Evolutionary conservation across 2,888 invertebrate species (phyloP), one percentile per base, ranked within the genome.

Genomic region (Spicauda simplicius): DNA sequence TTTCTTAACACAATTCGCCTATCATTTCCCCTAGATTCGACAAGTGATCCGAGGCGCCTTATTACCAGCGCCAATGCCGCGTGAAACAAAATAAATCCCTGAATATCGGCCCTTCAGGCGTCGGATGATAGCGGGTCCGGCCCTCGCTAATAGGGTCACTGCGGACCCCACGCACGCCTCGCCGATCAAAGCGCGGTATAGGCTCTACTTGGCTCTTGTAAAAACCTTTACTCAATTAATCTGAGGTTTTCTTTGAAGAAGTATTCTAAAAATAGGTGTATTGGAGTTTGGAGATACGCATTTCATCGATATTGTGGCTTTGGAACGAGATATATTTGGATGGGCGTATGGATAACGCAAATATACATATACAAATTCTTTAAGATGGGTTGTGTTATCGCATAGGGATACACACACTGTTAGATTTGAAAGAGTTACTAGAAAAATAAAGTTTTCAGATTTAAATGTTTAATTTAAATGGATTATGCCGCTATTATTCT

Each of bases 181-280:
- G 79, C 37, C 76, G 88, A 86, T 87, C 88, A 88, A 88, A 88
- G 82, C 81, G 69, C 41, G 56, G 18, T 33, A 33, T 56, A 18
- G 19, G 48, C 50, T 37, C 37, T 19, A 19, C 52, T 55, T 20
- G 50, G 30, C 30, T 18, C 60, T 59, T 50, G 50, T 8, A 52
- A 33, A 16, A 60, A 30, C 50, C 50, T 60, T 10, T 61, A 65
- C 65, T 69, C 67, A 70, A 66, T 69, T 53, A 37, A 33, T 53
- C 50, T 37, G 37, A 61, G 61, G 37, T 61, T 56, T 30, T 56
- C 30, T 56, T 30, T n/a, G 16, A 10, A 16, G 7, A n/a, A 48
- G 16, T 16, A 50, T 50, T 18, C 50, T 18, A 50, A 50, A 50
- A 16, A 50, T 18, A 50, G 16, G 18, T 18, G 50, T n/a, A 10